A percentile compares a stretch with the other conserved stretches of the same genome.
These are phyloP conservation scores for Desmophyllum pertusum DNA, from an alignment of 92 coral and sea anemone species.

Conservation along the genomic window DNA sequence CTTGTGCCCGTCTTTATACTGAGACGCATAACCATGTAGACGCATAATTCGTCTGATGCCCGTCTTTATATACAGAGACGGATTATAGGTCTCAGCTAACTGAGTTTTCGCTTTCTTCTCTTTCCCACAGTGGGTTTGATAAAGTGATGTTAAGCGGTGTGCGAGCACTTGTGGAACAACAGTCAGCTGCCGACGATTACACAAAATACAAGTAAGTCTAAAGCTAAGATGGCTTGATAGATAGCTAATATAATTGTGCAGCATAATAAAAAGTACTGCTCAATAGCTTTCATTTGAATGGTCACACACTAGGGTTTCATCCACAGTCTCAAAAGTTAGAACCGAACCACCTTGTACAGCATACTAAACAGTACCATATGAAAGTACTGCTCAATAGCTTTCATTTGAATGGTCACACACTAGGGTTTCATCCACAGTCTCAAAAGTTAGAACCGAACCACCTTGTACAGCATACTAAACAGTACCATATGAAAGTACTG, in stretches of 20 bases:
- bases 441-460: not conserved
- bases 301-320: not conserved
- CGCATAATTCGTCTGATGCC: too few species aligned
- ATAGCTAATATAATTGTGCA: not conserved
- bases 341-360: not conserved
- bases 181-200: conserved; percentile 66
- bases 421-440: not conserved
- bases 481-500: too few species aligned
- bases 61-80: too few species aligned
- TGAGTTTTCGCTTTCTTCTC: not conserved
- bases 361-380: not conserved
- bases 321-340: not conserved
- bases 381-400: conserved; percentile 2
- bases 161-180: conserved; percentile 80
- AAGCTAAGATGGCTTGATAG: not conserved
- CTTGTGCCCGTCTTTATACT: too few species aligned
- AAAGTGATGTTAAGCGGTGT: conserved; percentile 69
- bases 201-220: conserved; percentile 70
- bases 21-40: too few species aligned
- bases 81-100: too few species aligned
- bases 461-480: too few species aligned
- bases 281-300: not conserved
- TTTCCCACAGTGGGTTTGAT: conserved; percentile 56
- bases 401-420: not conserved
- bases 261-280: not conserved